Evolutionary conservation across 1,140 invertebrate genomes (phyloP).

Genomic region (Hestina assimilis): DNA sequence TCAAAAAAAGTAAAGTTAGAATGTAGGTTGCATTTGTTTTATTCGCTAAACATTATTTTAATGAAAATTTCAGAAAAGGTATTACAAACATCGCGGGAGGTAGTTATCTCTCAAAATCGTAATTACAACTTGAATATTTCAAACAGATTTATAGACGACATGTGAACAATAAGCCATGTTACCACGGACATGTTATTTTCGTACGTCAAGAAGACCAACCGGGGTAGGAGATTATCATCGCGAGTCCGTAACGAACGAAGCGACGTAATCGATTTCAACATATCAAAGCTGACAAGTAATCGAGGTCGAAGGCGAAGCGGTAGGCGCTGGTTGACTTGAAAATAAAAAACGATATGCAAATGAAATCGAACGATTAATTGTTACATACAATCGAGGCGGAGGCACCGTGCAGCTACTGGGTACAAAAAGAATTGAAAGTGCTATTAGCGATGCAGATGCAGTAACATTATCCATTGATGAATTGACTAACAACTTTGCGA

Average conservation of each 20-base stretch:
- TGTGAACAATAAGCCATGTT: slow-evolving; percentile 62
- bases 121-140: slow-evolving; percentile 68
- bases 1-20: too few relatives aligned
- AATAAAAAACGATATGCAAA: slow-evolving; percentile 72
- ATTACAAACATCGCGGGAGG: slow-evolving; percentile 35
- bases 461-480: neutral
- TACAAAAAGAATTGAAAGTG: slow-evolving; percentile 54
- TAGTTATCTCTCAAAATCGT: slow-evolving; percentile 57
- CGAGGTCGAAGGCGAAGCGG: slow-evolving; percentile 59
- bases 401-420: slow-evolving; percentile 52
- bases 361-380: slow-evolving; percentile 60
- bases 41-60: too few relatives aligned
- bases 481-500: neutral
- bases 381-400: slow-evolving; percentile 47
- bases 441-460: slow-evolving; percentile 46
- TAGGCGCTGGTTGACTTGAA: slow-evolving; percentile 63
- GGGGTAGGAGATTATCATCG: slow-evolving; percentile 54
- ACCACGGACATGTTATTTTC: slow-evolving; percentile 51
- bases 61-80: slow-evolving; percentile 29
- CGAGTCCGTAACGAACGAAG: slow-evolving; percentile 51
- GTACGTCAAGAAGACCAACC: slow-evolving; percentile 52
- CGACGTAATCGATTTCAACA: slow-evolving; percentile 67
- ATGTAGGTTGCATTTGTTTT: too few relatives aligned
- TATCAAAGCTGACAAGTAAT: slow-evolving; percentile 61
- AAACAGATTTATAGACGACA: slow-evolving; percentile 59